Conservation (phyloP, 2,797 vertebrate genomes). For the Sparus aurata region DNA sequence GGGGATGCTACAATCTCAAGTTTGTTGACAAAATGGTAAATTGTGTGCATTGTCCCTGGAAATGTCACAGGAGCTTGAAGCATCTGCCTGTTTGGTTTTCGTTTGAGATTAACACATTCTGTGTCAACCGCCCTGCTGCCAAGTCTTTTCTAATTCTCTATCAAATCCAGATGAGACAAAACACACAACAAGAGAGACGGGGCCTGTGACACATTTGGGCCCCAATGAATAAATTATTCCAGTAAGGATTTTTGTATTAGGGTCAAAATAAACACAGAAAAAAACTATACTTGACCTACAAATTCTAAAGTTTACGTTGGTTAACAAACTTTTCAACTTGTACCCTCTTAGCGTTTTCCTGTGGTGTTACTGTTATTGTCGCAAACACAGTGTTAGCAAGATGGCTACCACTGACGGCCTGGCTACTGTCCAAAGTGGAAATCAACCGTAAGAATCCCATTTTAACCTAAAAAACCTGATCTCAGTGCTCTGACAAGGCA, state of each 20-base stretch:
- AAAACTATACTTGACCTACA: slow-evolving; percentile 13
- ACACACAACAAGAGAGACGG: slow-evolving; percentile 6
- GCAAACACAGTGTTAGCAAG: too few species aligned
- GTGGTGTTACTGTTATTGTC: too few species aligned
- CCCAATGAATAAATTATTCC: slow-evolving; percentile 5
- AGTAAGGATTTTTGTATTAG: slow-evolving; percentile 11
- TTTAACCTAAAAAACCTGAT: too few species aligned
- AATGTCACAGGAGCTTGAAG: slow-evolving; percentile 67
- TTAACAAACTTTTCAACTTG: background rate
- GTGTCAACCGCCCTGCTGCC: slow-evolving; percentile 37
- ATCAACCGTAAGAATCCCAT: too few species aligned
- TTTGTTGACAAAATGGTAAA: slow-evolving; percentile 77
- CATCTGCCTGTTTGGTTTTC: slow-evolving; percentile 52
- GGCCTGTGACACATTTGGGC: background rate
- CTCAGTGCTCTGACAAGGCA: too few species aligned
- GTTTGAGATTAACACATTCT: slow-evolving; percentile 55
- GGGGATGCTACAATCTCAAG: slow-evolving; percentile 53
- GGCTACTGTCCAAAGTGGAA: too few species aligned
- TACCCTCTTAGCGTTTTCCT: too few species aligned
- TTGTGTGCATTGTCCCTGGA: slow-evolving; percentile 76
- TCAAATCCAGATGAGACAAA: slow-evolving; percentile 37
- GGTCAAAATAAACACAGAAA: slow-evolving; percentile 10
- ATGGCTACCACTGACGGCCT: too few species aligned
- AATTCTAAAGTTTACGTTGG: background rate
- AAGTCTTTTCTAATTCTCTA: slow-evolving; percentile 47